Evolutionary conservation across 2,797 vertebrate species (phyloP).

Genomic region (Miichthys miiuy): DNA sequence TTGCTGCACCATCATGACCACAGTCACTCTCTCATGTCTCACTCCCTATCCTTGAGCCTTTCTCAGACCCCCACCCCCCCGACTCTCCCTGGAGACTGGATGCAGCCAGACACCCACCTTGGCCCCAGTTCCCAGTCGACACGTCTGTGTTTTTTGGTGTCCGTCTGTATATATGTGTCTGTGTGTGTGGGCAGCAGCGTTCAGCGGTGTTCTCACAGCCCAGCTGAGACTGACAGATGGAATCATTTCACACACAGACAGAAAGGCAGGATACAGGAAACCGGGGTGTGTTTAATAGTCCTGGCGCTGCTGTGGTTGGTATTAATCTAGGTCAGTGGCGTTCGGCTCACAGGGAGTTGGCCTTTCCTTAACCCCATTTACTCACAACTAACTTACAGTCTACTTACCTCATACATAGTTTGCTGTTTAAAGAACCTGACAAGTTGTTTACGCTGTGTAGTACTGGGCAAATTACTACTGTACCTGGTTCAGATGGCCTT

Average conservation of each 20-base stretch:
- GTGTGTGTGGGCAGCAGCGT: constrained; percentile 61
- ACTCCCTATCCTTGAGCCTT: constrained; percentile 45
- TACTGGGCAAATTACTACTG: constrained; percentile 19
- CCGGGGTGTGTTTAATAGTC: constrained; percentile 75
- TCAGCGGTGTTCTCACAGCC: constrained; percentile 74
- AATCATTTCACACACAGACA: constrained; percentile 83
- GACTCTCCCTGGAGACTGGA: constrained; percentile 54
- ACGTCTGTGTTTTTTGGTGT: constrained; percentile 72
- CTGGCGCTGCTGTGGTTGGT: constrained; percentile 74
- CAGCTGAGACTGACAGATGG: constrained; percentile 85
- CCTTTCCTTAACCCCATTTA: constrained; percentile 75
- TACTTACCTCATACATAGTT: constrained; percentile 45
- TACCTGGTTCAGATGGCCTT: constrained; percentile 33
- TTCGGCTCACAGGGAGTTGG: constrained; percentile 62
- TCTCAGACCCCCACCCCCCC: constrained; percentile 15
- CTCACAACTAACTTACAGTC: constrained; percentile 57
- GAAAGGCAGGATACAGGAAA: constrained; percentile 81
- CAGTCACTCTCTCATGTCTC: constrained; percentile 5
- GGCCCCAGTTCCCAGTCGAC: constrained; percentile 64
- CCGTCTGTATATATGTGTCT: constrained; percentile 40
- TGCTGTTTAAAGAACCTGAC: constrained; percentile 36
- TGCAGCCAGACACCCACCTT: constrained; percentile 73
- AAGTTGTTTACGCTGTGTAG: constrained; percentile 26
- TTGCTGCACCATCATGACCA: constrained; percentile 19
- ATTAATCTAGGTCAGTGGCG: constrained; percentile 81